Evolutionary conservation across 2,888 invertebrate species (phyloP).

Genomic region (Physocephala rufipes): DNA sequence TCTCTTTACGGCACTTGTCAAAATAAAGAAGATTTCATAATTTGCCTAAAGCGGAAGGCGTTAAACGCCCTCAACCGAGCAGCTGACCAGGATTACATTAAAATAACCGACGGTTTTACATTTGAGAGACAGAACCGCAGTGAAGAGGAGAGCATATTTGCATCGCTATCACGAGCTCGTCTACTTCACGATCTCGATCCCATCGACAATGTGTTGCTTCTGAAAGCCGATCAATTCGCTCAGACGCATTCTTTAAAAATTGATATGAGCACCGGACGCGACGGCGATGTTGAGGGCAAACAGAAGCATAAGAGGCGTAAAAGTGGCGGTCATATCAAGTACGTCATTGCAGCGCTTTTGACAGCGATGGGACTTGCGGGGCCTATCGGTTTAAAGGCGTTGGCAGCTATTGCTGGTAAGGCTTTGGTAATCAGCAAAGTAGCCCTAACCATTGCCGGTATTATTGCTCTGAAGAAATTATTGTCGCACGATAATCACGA

Average conservation of each 20-base stretch:
- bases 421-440: constrained; percentile 79
- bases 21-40: constrained; percentile 70
- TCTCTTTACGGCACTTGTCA: constrained; percentile 74
- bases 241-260: constrained; percentile 73
- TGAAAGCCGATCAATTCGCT: constrained; percentile 70
- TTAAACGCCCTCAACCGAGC: constrained; percentile 70
- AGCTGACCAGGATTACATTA: constrained; percentile 72
- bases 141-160: constrained; percentile 62
- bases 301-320: constrained; percentile 65
- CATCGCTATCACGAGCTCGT: constrained; percentile 69
- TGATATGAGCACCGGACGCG: constrained; percentile 66
- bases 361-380: constrained; percentile 76
- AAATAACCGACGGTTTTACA: constrained; percentile 71
- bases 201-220: constrained; percentile 67
- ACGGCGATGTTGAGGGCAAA: constrained; percentile 52
- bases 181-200: constrained; percentile 69
- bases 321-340: constrained; percentile 63
- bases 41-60: constrained; percentile 73
- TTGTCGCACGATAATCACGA: constrained; percentile 74
- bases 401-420: constrained; percentile 77
- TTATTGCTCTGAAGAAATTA: constrained; percentile 77
- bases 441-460: constrained; percentile 76
- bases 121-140: constrained; percentile 71
- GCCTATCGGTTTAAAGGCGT: constrained; percentile 75
- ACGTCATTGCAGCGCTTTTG: constrained; percentile 71